Evolutionary conservation across 2,797 vertebrate species (phyloP), one percentile per base, ranked within the genome.

Genomic region (Chanos chanos): DNA sequence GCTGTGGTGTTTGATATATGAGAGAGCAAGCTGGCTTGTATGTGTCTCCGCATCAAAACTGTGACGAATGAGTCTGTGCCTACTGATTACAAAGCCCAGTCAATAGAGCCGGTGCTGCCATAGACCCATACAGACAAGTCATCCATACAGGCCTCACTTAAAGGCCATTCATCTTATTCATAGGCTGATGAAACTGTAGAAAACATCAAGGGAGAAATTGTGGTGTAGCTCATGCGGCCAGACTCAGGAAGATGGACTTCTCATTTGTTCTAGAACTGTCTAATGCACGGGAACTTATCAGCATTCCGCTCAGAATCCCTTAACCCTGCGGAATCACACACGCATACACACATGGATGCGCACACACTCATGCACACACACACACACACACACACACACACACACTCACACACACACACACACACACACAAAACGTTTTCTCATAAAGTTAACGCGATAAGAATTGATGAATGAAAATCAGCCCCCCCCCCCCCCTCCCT

Each of bases 161-260:
- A 68, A 72, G 71, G 75, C 75, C 80, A 77, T 86, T 83, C 66
- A 75, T 87, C 83, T 87, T 74, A 75, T 76, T 83, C 76, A 71
- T 53, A 61, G 60, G 61, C 66, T 79, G 80, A 83, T 86, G 75
- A 83, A 80, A 81, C 76, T 71, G 77, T 79, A 64, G 62, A 72
- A 76, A 81, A 75, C 52, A 30, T 69, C 61, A 66, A 60, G 57
- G 64, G 68, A 55, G 52, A 64, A 25, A 62, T 63, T 70, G 59
- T 61, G 45, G 60, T 40, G 21, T 9, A 34, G 56, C 66, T 58
- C 54, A 41, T 39, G 43, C 27, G 31, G 54, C 59, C 50, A 52
- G 7, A 15, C 24, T 16, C 16, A 44, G 45, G 18, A 60, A 61
- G 43, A 61, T 54, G 52, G 56, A 71, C 40, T 7, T 39, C 25